Base-by-base conservation (phyloP, 1,140 invertebrate genomes). In the Eurosta solidaginis region DNA sequence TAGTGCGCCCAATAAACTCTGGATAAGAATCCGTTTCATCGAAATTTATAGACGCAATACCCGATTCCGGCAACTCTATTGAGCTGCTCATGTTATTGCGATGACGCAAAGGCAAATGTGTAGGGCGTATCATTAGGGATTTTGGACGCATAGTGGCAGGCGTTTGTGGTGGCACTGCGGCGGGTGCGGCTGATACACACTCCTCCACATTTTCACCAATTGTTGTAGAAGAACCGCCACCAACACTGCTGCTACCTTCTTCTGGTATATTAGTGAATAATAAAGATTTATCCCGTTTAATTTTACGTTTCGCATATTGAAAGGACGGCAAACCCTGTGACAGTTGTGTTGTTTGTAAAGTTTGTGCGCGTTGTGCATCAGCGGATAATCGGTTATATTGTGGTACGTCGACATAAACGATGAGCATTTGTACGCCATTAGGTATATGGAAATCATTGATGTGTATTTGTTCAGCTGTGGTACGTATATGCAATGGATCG, bases 401-500 rank as follows among this genome's bases (percentile, higher is more conserved):
- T 63, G 90, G 89, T 50, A 90, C 90, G 7, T 91, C 89, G 47
- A 96, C 89, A 82, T 94, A 95, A 4, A 96, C 92, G n/a, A 91
- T 90, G 20, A 96, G 86, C 63, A 96, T 89, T 85, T 95, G 94
- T 6, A 94, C 93, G 22, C 94, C 94, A 20, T 92, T 85, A 1
- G 94, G 94, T 59, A 95, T 87, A 77, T 94, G 92, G 81, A 93
- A 94, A 78, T 91, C 89, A 2, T 91, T 91, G n/a, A 79, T 75
- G 20, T 89, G 80, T 52, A 94, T 87, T 68, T 86, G 89, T 83
- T 95, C 93, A 3, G 93, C 94, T 1, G 94, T 93, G 17, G 92
- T 91, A 88, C 94, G 95, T 83, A 95, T 93, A 82, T 93, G 89
- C 82, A 93, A 94, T 4, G 94, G 94, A 89, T 96, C 94, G 42